Conservation (phyloP, 1,140 invertebrate species). For the Drosophila truncata region DNA sequence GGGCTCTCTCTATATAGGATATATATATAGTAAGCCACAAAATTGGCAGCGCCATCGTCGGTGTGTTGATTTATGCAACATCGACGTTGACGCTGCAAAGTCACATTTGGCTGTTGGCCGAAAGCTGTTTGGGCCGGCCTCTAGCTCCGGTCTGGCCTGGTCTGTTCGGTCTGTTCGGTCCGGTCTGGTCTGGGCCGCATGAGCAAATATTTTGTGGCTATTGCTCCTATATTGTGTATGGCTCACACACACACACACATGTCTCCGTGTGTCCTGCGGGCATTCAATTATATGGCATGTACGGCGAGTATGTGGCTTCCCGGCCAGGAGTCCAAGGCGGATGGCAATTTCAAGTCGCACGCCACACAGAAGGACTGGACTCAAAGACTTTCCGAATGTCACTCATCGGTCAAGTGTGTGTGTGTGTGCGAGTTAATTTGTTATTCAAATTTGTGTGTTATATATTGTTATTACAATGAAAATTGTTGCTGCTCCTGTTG, state of each 20-base stretch:
- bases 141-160: conserved; percentile 13
- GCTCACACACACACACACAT: conserved; percentile 14
- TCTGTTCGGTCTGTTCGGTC: conserved; percentile 30
- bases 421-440: conserved; percentile 75
- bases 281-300: conserved; percentile 81
- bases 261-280: conserved; percentile 67
- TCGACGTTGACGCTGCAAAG: conserved; percentile 74
- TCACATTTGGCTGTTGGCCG: conserved; percentile 66
- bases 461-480: conserved; percentile 81
- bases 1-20: conserved; percentile 28
- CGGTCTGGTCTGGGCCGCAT: conserved; percentile 40
- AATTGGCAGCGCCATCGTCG: conserved; percentile 68
- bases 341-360: conserved; percentile 68
- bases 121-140: conserved; percentile 50
- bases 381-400: conserved; percentile 56
- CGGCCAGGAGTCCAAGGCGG: conserved; percentile 48
- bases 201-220: conserved; percentile 80
- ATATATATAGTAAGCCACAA: conserved; percentile 46
- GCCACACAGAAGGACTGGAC: conserved; percentile 38
- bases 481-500: conserved; percentile 61
- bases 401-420: conserved; percentile 24
- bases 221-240: conserved; percentile 42
- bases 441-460: conserved; percentile 83
- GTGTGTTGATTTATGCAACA: conserved; percentile 82
- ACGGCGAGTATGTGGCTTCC: conserved; percentile 23